Evolutionary conservation across 2,888 invertebrate genomes (phyloP).

Genomic region (Drepanosiphum platanoidis): DNA sequence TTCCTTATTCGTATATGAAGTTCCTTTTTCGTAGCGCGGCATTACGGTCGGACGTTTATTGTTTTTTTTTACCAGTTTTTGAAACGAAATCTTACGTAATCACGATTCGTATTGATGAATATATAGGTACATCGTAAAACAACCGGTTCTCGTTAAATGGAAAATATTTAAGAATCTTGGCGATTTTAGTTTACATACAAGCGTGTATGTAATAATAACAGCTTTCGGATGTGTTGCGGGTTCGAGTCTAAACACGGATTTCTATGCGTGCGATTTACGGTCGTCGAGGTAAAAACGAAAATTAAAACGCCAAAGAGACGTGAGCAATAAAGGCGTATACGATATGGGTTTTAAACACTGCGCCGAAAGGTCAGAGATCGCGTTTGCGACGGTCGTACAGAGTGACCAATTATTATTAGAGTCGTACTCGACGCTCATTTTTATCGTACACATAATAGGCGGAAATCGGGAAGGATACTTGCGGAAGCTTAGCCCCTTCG

Average conservation of each 20-base stretch:
- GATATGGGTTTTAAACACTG: too few relatives aligned
- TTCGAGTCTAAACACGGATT: not conserved
- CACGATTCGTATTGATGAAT: not conserved
- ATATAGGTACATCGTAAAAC: not conserved
- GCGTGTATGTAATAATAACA: conserved; percentile 22
- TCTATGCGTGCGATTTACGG: not conserved
- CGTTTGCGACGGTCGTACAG: too few relatives aligned
- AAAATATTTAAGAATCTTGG: conserved; percentile 21
- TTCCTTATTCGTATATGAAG: not conserved
- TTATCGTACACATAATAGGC: too few relatives aligned
- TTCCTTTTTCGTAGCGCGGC: not conserved
- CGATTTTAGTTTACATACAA: not conserved
- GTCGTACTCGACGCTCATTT: too few relatives aligned
- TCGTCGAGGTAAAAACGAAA: too few relatives aligned
- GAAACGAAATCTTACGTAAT: not conserved
- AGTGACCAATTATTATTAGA: too few relatives aligned
- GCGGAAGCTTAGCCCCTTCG: too few relatives aligned
- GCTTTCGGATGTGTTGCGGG: conserved; percentile 16
- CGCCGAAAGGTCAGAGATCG: too few relatives aligned
- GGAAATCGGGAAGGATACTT: too few relatives aligned
- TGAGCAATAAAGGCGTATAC: too few relatives aligned
- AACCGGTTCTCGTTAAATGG: conserved; percentile 26
- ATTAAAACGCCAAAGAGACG: too few relatives aligned
- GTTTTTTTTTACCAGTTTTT: not conserved
- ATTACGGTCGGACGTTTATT: not conserved